Conservation (phyloP, 2,888 invertebrate species). For the Nasonovia ribisnigri region DNA sequence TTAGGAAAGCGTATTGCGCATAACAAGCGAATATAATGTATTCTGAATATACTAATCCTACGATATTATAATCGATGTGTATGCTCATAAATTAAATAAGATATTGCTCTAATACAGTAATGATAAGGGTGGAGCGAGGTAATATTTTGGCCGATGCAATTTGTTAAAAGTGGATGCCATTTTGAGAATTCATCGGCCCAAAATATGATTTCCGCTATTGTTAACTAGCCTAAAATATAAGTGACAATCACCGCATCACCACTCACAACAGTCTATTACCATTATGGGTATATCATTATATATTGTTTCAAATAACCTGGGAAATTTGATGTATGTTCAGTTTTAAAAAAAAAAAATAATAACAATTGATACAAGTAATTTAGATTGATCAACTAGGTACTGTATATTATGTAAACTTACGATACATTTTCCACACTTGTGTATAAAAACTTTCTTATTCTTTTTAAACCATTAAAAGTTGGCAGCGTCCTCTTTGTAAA, state of each 20-base stretch:
- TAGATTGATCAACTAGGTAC: background rate
- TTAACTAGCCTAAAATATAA: background rate
- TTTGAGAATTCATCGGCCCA: background rate
- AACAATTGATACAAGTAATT: background rate
- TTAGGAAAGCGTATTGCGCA: background rate
- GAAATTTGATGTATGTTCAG: background rate
- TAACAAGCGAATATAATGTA: background rate
- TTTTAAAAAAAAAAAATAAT: background rate
- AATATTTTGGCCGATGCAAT: background rate
- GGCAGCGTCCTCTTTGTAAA: background rate
- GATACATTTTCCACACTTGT: background rate
- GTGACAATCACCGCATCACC: background rate
- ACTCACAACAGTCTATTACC: background rate
- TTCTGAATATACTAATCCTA: background rate
- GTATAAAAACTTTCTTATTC: background rate
- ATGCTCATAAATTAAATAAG: background rate
- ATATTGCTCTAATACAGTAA: background rate
- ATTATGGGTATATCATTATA: background rate
- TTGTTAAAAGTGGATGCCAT: background rate
- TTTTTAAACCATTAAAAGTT: slow-evolving; percentile 18
- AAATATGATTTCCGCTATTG: background rate
- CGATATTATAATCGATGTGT: background rate
- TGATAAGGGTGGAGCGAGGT: background rate
- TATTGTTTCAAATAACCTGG: background rate
- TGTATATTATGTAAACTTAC: background rate